Evolutionary conservation across 1,140 invertebrate genomes (phyloP), one percentile per base, ranked within the genome.

Genomic region (Hesperophylax magnus): DNA sequence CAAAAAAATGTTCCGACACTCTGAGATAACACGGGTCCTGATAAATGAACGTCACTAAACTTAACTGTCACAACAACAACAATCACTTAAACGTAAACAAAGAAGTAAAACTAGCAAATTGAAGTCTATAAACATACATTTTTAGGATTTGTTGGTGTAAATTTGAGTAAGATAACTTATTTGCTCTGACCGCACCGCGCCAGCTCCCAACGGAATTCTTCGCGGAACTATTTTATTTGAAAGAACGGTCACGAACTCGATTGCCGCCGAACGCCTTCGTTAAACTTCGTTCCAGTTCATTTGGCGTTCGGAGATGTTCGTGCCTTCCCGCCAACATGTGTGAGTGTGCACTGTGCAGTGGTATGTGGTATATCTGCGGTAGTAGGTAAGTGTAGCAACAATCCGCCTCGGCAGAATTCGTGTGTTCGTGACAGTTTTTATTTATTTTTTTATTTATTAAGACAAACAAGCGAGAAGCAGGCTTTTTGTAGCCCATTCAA

Each of bases 141-240:
- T 69, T 69, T 34, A 69, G n/a, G 20, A 39, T 69, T 69, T 39
- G 65, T 67, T 17, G 17, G n/a, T 34, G 39, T n/a, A 47, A 69
- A 69, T 24, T 72, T 20, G 17, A 27, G 20, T 8, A 18, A 47
- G n/a, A n/a, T n/a, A n/a, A n/a, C n/a, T 11, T 52, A 54, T 14
- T 47, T 47, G 11, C 11, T 47, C 39, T 47, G 9, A 47, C n/a
- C 4, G 11, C 69, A 52, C 69, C 69, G 56, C 69, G 52, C 69
- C 69, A 72, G 8, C 69, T 60, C 72, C 2, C 72, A 76, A 76
- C 72, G 72, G 72, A 76, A 76, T 60, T 60, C 54, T 60, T 76
- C 56, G 72, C 72, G 72, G 72, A 76, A 76, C 72, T 76, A 76
- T 76, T 76, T 76, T 76, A 76, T 76, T 76, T 76, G 53, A 60